phyloP scores from a whole-genome alignment of 2,113 vertebrate genomes.

The Corythornis cristatus region DNA sequence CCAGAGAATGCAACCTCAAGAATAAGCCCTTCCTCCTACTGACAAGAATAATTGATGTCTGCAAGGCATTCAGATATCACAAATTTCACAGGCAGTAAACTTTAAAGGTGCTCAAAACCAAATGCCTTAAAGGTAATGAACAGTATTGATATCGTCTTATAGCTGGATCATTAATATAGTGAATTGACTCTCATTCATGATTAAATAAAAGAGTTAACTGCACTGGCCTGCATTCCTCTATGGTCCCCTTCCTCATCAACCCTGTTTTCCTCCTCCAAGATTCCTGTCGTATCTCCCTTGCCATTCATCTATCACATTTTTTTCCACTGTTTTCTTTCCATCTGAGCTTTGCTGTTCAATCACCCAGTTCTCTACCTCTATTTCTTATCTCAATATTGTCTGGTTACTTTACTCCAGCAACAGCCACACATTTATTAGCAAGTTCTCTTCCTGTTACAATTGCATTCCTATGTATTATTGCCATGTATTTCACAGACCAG shows the following conservation, averaged over 20 bases:
- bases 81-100: neutral
- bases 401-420: neutral
- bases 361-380: neutral
- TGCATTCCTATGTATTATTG: neutral
- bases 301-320: neutral
- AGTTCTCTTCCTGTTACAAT: neutral
- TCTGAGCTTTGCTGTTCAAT: neutral
- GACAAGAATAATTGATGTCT: neutral
- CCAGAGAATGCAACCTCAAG: neutral
- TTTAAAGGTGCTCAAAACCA: neutral
- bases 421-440: neutral
- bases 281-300: neutral
- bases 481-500: neutral
- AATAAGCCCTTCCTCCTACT: neutral
- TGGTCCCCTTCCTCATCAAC: neutral
- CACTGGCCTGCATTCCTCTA: neutral
- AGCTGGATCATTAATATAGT: neutral
- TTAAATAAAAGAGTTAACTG: neutral
- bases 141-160: neutral
- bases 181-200: neutral
- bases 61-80: neutral
- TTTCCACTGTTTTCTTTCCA: neutral
- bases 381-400: neutral
- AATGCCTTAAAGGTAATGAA: neutral
- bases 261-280: neutral